Percentiles rank a stretch among this genome's conserved stretches.
phyloP scores from a whole-genome alignment of 30 jellyfish, hydroid and myxozoan genomes.

The Cassiopea xamachana region DNA sequence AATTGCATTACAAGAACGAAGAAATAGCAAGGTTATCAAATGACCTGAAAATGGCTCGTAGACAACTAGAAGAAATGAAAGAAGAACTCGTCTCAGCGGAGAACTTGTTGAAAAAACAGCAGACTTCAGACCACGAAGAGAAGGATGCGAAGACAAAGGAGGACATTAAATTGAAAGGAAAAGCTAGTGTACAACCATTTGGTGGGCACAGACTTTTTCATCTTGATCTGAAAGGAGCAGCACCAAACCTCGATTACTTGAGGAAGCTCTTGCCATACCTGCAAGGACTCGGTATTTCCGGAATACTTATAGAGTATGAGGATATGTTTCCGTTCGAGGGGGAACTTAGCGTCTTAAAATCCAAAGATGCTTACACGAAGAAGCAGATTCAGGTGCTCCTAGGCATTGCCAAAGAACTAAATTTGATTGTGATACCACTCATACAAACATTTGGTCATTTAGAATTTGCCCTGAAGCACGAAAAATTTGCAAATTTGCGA shows the following conservation, averaged over 20 bases:
- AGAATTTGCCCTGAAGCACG: slow-evolving; percentile 91
- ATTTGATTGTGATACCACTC: slow-evolving; percentile 78
- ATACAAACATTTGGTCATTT: slow-evolving; percentile 96
- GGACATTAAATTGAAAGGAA: background rate
- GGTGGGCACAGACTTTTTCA: slow-evolving; percentile 85
- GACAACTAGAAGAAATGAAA: slow-evolving; percentile 24
- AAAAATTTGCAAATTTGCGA: slow-evolving; percentile 71
- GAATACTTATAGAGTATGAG: slow-evolving; percentile 90
- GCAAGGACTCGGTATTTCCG: slow-evolving; percentile 79
- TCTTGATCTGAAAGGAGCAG: slow-evolving; percentile 93
- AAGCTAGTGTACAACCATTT: slow-evolving; percentile 16
- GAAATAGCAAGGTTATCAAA: slow-evolving; percentile 22
- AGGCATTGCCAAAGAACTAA: slow-evolving; percentile 66
- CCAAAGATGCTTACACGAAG: slow-evolving; percentile 79
- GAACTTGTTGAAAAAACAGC: slow-evolving; percentile 7
- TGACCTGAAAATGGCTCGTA: slow-evolving; percentile 4
- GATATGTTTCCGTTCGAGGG: slow-evolving; percentile 89
- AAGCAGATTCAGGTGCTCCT: slow-evolving; percentile 60
- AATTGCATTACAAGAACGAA: background rate
- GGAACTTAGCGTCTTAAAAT: slow-evolving; percentile 58
- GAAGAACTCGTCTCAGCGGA: slow-evolving; percentile 13
- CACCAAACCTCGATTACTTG: slow-evolving; percentile 81
- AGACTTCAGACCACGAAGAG: slow-evolving; percentile 5
- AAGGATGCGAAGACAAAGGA: background rate
- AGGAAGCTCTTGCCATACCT: slow-evolving; percentile 57